Evolutionary conservation across 2,113 vertebrate species (phyloP), one percentile per base, ranked within the genome.

Genomic region (Brachyhypopomus occidentalis): DNA sequence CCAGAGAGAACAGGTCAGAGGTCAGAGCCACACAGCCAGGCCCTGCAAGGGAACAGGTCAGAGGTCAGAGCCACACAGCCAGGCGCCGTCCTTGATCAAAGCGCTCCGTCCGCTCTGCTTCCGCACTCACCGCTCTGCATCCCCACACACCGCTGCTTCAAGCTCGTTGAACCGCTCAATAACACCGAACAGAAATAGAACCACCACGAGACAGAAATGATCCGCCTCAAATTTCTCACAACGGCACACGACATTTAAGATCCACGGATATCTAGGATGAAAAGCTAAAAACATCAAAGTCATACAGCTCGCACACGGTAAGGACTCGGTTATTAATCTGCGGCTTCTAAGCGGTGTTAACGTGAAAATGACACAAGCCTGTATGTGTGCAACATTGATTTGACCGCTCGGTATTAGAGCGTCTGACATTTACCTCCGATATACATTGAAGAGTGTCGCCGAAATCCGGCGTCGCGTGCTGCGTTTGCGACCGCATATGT

Each of bases 401-500:
- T 16, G 34, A 83, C 41, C 63, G 60, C 77, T 12, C 67, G 41
- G 19, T 74, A 73, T 80, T 80, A 55, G 20, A 63, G 55, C 45
- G 36, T 48, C 12, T 71, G 55, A 41, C 67, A 81, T 78, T 80
- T 80, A 36, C 22, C 59, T 71, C 36, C 14, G 41, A 41, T 23
- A 56, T 19, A 22, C 66, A 41, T 75, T 64, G 58, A 74, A 27
- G 30, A 3, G 34, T 34, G 20, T 19, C 19, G 30, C 64, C 16
- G 17, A n/a, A 8, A n/a, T 69, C 34, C 5, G 64, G 64, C 41
- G 41, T 45, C 41, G 41, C 41, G 41, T 11, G 41, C 5, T n/a
- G 19, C 16, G 5, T 59, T 78, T 41, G 36, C 52, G 52, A 41
- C 16, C 17, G 19, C 20, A 34, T 22, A 36, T 64, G 41, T 38